Percentiles rank a stretch among this genome's conserved stretches.
phyloP scores from a whole-genome alignment of 2,888 invertebrate genomes.

The Coelopa pilipes region DNA sequence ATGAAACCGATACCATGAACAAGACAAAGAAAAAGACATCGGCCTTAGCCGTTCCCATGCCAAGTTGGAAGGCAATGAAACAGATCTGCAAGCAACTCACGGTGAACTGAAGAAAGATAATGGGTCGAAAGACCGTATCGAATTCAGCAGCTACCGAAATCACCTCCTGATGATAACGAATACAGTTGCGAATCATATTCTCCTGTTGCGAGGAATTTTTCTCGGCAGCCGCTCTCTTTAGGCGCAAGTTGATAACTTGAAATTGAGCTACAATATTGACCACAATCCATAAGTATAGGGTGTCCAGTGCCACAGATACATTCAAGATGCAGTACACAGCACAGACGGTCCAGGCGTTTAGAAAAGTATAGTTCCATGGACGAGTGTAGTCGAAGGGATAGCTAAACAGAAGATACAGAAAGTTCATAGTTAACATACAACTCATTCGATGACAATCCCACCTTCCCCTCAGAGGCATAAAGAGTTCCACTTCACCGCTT shows the following conservation, averaged over 20 bases:
- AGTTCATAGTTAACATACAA: no score
- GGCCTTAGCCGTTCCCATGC: conserved; percentile 19
- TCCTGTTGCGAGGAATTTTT: conserved; percentile 7
- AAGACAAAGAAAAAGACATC: conserved; percentile 25
- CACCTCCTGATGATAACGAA: conserved; percentile 38
- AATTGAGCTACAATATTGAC: conserved; percentile 42
- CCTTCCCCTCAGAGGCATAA: not conserved
- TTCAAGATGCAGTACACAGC: conserved; percentile 14
- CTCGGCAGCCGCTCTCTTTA: conserved; percentile 17
- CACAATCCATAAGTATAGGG: conserved; percentile 41
- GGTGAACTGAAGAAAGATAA: conserved; percentile 40
- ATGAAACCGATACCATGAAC: conserved; percentile 35
- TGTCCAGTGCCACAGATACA: conserved; percentile 34
- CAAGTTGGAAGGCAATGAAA: conserved; percentile 38
- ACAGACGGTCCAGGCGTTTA: conserved; percentile 31
- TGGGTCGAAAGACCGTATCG: conserved; percentile 35
- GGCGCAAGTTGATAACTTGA: conserved; percentile 39
- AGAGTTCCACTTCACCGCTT: not conserved
- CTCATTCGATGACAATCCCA: no score
- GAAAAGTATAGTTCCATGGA: conserved; percentile 19
- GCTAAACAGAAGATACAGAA: conserved; percentile 30
- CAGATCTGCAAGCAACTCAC: conserved; percentile 40
- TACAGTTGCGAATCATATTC: conserved; percentile 20
- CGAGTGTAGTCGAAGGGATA: conserved; percentile 13
- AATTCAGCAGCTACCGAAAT: conserved; percentile 37